Conservation (phyloP, 2,888 invertebrate genomes). For the Mimumesa dahlbomi region DNA sequence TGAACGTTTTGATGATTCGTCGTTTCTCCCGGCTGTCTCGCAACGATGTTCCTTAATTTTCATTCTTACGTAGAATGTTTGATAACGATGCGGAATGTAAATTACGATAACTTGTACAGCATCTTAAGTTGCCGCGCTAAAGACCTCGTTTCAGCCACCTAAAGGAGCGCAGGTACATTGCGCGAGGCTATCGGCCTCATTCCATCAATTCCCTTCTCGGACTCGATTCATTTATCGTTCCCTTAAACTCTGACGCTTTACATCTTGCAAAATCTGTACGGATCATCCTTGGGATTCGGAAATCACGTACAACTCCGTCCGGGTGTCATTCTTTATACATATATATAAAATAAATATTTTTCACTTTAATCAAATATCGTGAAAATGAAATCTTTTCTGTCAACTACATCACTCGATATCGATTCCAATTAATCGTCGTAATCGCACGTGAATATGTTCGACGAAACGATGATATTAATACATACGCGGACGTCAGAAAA, state of each 20-base stretch:
- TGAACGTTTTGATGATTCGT: too few relatives aligned
- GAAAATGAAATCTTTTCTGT: too few relatives aligned
- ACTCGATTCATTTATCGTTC: conserved; percentile 32
- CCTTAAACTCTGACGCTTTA: conserved; percentile 14
- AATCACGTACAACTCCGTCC: too few relatives aligned
- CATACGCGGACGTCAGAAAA: too few relatives aligned
- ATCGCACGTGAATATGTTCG: too few relatives aligned
- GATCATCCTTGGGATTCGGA: too few relatives aligned
- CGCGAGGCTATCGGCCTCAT: conserved; percentile 64
- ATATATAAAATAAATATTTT: too few relatives aligned
- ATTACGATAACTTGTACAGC: conserved; percentile 43
- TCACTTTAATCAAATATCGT: too few relatives aligned
- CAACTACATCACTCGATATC: too few relatives aligned
- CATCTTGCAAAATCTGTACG: conserved; percentile 18
- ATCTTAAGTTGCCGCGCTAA: conserved; percentile 44
- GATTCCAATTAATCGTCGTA: too few relatives aligned
- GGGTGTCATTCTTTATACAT: too few relatives aligned
- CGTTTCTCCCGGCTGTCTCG: not conserved
- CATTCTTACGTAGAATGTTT: conserved; percentile 43
- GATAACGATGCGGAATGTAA: conserved; percentile 46
- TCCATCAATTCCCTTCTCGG: conserved; percentile 50
- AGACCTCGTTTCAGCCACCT: conserved; percentile 60
- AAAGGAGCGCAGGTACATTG: conserved; percentile 64
- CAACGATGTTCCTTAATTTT: conserved; percentile 32
- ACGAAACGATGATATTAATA: too few relatives aligned